Conservation (phyloP, 2,888 invertebrate species). For the Pterobdella sp. region DNA sequence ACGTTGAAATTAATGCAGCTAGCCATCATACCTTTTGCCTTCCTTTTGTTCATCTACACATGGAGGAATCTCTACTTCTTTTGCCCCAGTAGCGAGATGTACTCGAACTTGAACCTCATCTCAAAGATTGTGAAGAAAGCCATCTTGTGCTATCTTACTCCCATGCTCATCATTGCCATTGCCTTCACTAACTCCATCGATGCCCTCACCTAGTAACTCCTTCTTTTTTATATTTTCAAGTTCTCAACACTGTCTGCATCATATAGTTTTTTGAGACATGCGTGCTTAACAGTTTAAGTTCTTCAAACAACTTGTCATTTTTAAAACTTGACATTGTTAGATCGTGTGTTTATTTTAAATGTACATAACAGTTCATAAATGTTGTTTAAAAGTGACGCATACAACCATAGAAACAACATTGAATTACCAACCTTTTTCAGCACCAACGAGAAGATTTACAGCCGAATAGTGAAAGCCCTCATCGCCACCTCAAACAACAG, state of each 20-base stretch:
- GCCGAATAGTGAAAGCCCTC: background rate
- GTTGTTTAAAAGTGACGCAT: too few species aligned
- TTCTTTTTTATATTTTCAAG: too few species aligned
- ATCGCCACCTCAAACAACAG: background rate
- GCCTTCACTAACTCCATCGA: background rate
- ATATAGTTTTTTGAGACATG: too few species aligned
- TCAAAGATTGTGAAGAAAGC: background rate
- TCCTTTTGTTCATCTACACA: conserved; percentile 14
- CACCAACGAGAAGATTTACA: background rate
- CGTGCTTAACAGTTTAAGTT: too few species aligned
- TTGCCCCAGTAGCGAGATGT: background rate
- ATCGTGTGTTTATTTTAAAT: too few species aligned
- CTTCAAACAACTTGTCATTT: too few species aligned
- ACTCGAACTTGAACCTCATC: conserved; percentile 1
- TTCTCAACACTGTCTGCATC: too few species aligned
- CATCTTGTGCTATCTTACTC: background rate
- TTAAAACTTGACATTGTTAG: too few species aligned
- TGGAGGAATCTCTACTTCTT: conserved; percentile 19
- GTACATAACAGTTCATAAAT: too few species aligned
- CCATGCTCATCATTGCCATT: background rate
- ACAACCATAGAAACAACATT: too few species aligned
- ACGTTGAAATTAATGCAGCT: conserved; percentile 1
- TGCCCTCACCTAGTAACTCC: background rate
- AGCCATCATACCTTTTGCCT: conserved; percentile 7
- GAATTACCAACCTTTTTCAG: background rate